A percentile compares a stretch with the other conserved stretches of the same genome.
These are phyloP conservation scores for Cantharis rustica DNA, from an alignment of 2,888 invertebrate genomes.

Conservation along the genomic window DNA sequence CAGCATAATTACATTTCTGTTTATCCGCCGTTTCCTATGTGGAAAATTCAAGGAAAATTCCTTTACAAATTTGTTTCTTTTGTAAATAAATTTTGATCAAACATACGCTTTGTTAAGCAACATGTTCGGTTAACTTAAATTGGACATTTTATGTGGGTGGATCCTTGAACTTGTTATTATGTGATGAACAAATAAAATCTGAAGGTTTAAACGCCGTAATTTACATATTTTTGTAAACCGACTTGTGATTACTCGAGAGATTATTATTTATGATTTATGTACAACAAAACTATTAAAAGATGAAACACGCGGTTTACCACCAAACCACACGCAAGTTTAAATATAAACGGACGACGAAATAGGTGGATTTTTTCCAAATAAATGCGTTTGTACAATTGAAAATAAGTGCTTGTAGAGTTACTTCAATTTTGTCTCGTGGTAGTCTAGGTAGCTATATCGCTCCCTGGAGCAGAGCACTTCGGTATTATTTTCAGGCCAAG, in stretches of 20 bases:
- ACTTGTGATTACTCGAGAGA: background rate
- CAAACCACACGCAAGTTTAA: background rate
- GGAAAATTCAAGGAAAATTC: background rate
- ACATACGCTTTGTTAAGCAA: background rate
- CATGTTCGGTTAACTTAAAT: background rate
- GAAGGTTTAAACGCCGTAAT: background rate
- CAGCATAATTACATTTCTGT: background rate
- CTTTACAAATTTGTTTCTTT: background rate
- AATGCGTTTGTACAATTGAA: background rate
- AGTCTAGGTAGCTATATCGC: background rate
- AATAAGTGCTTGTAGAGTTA: background rate
- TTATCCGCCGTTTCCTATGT: background rate
- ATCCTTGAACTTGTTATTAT: background rate
- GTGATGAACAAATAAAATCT: background rate
- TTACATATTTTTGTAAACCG: background rate
- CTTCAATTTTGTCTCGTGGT: background rate
- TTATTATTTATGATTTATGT: background rate
- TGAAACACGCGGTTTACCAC: background rate
- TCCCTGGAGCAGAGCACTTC: background rate
- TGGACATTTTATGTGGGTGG: background rate
- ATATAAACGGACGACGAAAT: background rate
- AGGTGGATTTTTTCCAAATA: background rate
- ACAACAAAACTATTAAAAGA: background rate
- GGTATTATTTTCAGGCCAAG: background rate
- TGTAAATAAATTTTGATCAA: background rate